Conservation (phyloP, 2,113 vertebrate species). For the Indicator indicator region DNA sequence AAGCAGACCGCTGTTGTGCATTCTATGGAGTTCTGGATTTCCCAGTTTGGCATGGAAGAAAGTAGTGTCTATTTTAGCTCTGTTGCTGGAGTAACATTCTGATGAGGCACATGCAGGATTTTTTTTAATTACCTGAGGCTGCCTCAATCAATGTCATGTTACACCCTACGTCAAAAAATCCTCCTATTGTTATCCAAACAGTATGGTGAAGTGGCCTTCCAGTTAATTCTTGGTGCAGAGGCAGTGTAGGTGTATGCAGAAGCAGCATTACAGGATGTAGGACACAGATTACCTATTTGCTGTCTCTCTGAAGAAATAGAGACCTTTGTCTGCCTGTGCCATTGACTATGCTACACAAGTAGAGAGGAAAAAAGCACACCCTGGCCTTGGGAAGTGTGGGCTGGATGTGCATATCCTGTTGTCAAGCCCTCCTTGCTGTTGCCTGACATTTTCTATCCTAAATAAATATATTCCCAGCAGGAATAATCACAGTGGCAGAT, state of each 20-base stretch:
- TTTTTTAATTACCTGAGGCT: background rate
- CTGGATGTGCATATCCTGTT: background rate
- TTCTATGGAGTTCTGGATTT: background rate
- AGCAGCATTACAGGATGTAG: background rate
- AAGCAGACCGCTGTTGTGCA: background rate
- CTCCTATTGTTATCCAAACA: background rate
- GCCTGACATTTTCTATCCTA: background rate
- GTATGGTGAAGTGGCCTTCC: background rate
- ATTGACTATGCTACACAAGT: background rate
- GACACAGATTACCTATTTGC: background rate
- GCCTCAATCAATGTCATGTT: background rate
- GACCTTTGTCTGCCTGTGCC: background rate
- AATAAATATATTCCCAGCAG: slow-evolving; percentile 1
- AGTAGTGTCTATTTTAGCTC: background rate
- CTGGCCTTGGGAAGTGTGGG: background rate
- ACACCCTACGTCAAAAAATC: background rate
- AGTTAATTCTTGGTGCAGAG: background rate
- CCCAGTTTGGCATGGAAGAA: background rate
- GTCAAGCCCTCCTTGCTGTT: background rate
- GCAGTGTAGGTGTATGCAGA: background rate
- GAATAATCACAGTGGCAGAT: background rate
- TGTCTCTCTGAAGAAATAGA: background rate
- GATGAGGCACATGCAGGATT: background rate
- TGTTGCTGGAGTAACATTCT: background rate
- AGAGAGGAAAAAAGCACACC: background rate